Evolutionary conservation across 2,797 vertebrate genomes (phyloP).

Genomic region (Smutsia gigantea): DNA sequence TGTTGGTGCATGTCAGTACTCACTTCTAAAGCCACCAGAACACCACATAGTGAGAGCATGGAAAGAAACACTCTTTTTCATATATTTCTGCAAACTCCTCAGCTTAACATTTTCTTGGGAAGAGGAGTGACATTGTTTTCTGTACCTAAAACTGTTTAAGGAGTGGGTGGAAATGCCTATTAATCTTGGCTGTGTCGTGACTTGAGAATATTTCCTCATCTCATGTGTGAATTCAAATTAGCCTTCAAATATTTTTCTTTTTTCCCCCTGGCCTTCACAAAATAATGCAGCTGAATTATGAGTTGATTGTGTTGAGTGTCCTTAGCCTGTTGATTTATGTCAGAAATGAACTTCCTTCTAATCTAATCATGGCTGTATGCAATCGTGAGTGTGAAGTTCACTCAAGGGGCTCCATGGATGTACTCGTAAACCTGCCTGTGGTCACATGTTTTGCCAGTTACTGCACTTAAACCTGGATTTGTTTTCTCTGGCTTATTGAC

Average conservation of each 20-base stretch:
- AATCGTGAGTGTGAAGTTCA: neutral
- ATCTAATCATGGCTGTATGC: neutral
- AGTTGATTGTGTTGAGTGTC: neutral
- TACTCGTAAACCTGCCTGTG: neutral
- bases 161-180: constrained; percentile 69
- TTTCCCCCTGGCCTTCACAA: neutral
- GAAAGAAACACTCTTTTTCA: constrained; percentile 9
- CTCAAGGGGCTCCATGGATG: neutral
- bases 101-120: constrained; percentile 49
- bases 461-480: fast-evolving
- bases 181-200: constrained; percentile 75
- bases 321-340: constrained; percentile 7
- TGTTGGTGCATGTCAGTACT: neutral
- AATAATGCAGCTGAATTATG: neutral
- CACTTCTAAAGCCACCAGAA: neutral
- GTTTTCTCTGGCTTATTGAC: neutral
- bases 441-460: neutral
- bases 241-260: neutral
- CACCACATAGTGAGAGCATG: neutral
- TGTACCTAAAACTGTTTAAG: constrained; percentile 69
- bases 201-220: constrained; percentile 47
- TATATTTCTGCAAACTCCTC: constrained; percentile 37
- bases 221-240: constrained; percentile 26
- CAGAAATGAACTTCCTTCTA: neutral
- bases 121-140: constrained; percentile 73